Evolutionary conservation across 2,797 vertebrate species (phyloP), one percentile per base, ranked within the genome.

Genomic region (Pipistrellus kuhlii): DNA sequence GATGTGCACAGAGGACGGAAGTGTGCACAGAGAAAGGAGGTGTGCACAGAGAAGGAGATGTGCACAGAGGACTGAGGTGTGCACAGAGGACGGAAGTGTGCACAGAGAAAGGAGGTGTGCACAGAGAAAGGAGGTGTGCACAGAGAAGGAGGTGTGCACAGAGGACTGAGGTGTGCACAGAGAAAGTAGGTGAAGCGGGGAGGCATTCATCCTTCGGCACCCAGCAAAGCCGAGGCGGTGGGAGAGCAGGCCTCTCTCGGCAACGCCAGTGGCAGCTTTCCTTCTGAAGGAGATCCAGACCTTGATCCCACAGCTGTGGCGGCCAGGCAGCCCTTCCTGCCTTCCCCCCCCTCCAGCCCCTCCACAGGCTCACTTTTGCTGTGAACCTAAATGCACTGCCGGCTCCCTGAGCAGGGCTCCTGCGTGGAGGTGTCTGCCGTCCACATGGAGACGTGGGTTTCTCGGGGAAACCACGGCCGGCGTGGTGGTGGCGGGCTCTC

Each of bases 221-320:
- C 18, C 53, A 76, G 35, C 32, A 48, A 85, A 86, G 17, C 18
- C 32, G n/a, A 32, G 48, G 15, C 72, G 1, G 87, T 18, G 83
- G 71, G 53, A 6, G 9, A 93, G 73, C 71, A 80, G 68, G 30
- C 68, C 15, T 85, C 85, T 55, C 53, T 30, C 46, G 73, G 7
- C 46, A 75, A 90, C 69, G 92, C 84, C 85, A 82, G 69, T 78
- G 87, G 95, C 90, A 95, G 76, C 90, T 59, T 98, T 98, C 98
- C 97, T 97, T 98, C 68, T 92, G 94, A 0, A 48, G 53, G 21
- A 9, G 53, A 55, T 21, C 53, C 53, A 55, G 21, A 55, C 21
- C 53, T 55, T 23, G 8, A 55, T 23, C 53, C 21, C 53, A 55
- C 2, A 2, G 53, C 21, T 55, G 20, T 0, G 21, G 53, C 6